Conservation (phyloP, 1,140 invertebrate genomes). For the Xylocopa sonorina region DNA sequence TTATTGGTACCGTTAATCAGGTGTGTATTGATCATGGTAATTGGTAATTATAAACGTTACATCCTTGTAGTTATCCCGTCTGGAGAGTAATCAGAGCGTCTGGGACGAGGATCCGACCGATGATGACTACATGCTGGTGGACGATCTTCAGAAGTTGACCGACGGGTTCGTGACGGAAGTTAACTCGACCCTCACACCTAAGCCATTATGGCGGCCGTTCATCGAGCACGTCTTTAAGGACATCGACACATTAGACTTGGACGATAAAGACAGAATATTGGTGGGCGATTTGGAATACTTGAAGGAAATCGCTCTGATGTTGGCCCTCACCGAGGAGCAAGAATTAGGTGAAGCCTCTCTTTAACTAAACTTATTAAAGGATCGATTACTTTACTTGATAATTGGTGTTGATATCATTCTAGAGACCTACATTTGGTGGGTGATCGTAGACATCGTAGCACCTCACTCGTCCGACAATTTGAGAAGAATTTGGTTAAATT, state of each 20-base stretch:
- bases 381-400: neutral
- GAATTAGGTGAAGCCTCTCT: conserved; percentile 80
- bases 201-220: conserved; percentile 85
- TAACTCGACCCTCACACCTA: conserved; percentile 79
- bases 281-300: conserved; percentile 86
- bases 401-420: conserved; percentile 28
- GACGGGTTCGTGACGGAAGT: conserved; percentile 81
- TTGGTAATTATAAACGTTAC: neutral
- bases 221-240: conserved; percentile 84
- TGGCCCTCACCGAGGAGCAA: conserved; percentile 82
- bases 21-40: neutral
- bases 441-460: conserved; percentile 85
- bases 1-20: neutral
- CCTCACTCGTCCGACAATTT: conserved; percentile 85
- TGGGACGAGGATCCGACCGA: conserved; percentile 81
- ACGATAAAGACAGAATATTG: conserved; percentile 83
- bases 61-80: conserved; percentile 79
- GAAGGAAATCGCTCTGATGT: conserved; percentile 82
- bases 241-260: conserved; percentile 82
- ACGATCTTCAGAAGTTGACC: conserved; percentile 85
- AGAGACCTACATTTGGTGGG: conserved; percentile 87
- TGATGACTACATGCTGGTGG: conserved; percentile 83
- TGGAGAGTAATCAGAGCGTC: conserved; percentile 81
- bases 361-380: neutral
- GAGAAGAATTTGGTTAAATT: conserved; percentile 75